Evolutionary conservation across 2,113 vertebrate genomes (phyloP).

Genomic region (Aptenodytes patagonicus): DNA sequence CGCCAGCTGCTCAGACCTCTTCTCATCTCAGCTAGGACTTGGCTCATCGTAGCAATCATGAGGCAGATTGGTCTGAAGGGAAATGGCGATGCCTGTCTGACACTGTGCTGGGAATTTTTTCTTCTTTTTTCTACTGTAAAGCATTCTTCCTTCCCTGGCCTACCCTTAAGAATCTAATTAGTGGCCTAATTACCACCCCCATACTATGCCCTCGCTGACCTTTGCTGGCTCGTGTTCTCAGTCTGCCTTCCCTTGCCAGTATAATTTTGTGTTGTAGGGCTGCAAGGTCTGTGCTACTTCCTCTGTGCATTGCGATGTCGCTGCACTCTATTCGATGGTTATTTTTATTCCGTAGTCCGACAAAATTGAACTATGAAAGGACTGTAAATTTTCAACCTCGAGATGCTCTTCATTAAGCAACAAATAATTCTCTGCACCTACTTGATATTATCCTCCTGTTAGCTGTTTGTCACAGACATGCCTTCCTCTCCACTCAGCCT

Average conservation of each 20-base stretch:
- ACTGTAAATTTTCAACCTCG: background rate
- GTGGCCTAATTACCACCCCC: background rate
- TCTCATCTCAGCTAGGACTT: background rate
- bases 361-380: background rate
- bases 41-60: background rate
- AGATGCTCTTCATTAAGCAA: conserved; percentile 34
- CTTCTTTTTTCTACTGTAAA: background rate
- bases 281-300: background rate
- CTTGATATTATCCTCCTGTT: background rate
- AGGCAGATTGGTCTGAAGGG: background rate
- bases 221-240: background rate
- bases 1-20: background rate
- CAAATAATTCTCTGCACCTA: conserved; percentile 18
- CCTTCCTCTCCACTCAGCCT: background rate
- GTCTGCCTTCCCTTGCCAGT: background rate
- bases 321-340: rapidly evolving
- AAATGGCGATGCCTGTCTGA: background rate
- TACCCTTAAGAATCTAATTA: conserved; percentile 40
- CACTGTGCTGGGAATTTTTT: background rate
- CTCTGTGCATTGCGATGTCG: rapidly evolving
- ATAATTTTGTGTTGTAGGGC: rapidly evolving
- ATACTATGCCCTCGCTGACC: background rate
- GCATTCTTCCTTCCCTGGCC: background rate
- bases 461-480: background rate
- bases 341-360: background rate